These are phyloP conservation scores for Austrofundulus limnaeus DNA, from an alignment of 2,113 vertebrate genomes.

Conservation along the genomic window DNA sequence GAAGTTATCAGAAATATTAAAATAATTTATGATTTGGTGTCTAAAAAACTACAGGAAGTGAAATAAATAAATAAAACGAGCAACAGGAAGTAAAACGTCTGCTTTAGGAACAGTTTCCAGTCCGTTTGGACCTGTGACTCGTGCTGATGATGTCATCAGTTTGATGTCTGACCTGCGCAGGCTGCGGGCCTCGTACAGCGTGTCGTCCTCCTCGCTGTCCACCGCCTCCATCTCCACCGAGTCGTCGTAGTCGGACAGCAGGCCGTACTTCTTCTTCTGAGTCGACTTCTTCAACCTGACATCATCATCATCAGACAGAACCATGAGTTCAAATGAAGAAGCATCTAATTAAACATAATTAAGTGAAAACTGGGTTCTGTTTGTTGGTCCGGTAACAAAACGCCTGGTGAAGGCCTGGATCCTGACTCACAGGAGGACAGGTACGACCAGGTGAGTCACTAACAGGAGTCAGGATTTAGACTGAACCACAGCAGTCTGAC, in stretches of 20 bases:
- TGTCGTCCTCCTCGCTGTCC: conserved; percentile 68
- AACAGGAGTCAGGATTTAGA: too few species aligned
- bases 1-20: not conserved
- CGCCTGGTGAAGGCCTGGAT: too few species aligned
- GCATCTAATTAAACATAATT: too few species aligned
- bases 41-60: too few species aligned
- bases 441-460: too few species aligned
- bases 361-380: too few species aligned
- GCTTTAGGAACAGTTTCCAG: too few species aligned
- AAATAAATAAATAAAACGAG: not conserved
- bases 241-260: conserved; percentile 59
- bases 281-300: conserved; percentile 56
- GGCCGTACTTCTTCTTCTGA: conserved; percentile 67
- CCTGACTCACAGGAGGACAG: too few species aligned
- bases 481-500: too few species aligned
- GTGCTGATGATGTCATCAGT: not conserved
- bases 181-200: conserved; percentile 66
- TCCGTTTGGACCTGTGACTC: not conserved
- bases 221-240: conserved; percentile 63
- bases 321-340: not conserved
- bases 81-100: not conserved
- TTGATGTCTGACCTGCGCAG: conserved; percentile 65
- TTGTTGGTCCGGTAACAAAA: too few species aligned
- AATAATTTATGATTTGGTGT: too few species aligned
- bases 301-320: not conserved